phyloP scores from a whole-genome alignment of 2,113 vertebrate genomes.

The Gallinago paraguaiae region DNA sequence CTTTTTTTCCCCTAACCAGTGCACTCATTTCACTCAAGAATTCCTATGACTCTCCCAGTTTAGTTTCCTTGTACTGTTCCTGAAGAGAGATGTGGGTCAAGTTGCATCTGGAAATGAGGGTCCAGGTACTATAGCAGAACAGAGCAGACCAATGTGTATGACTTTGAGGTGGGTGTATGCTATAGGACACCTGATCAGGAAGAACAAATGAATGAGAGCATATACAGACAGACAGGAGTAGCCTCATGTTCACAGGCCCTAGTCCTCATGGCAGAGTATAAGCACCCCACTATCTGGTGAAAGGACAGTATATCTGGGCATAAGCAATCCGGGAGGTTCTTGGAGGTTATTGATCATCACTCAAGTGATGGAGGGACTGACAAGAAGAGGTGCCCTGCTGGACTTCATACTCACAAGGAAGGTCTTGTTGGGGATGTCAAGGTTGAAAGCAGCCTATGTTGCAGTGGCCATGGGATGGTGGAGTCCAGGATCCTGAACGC shows the following conservation, averaged over 20 bases:
- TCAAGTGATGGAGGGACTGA: neutral
- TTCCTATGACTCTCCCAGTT: neutral
- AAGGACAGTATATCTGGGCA: neutral
- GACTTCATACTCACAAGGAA: neutral
- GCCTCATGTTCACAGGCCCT: neutral
- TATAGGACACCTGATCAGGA: neutral
- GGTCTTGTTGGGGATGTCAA: neutral
- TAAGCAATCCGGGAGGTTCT: neutral
- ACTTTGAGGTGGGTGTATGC: neutral
- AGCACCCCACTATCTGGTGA: neutral
- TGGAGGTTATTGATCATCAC: neutral
- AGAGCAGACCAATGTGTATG: neutral
- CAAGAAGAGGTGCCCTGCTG: rapidly evolving
- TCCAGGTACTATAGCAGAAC: neutral
- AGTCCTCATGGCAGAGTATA: neutral
- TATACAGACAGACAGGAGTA: neutral
- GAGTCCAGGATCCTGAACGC: neutral
- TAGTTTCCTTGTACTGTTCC: neutral
- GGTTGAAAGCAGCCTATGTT: neutral
- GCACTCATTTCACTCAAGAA: neutral
- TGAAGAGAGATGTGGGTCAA: neutral
- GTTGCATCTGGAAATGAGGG: neutral
- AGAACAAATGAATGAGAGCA: neutral
- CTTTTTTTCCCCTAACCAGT: neutral
- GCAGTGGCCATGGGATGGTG: neutral